A percentile compares a stretch with the other conserved stretches of the same genome.
phyloP scores from a whole-genome alignment of 2,797 vertebrate species.

The Urosaurus nigricauda region DNA sequence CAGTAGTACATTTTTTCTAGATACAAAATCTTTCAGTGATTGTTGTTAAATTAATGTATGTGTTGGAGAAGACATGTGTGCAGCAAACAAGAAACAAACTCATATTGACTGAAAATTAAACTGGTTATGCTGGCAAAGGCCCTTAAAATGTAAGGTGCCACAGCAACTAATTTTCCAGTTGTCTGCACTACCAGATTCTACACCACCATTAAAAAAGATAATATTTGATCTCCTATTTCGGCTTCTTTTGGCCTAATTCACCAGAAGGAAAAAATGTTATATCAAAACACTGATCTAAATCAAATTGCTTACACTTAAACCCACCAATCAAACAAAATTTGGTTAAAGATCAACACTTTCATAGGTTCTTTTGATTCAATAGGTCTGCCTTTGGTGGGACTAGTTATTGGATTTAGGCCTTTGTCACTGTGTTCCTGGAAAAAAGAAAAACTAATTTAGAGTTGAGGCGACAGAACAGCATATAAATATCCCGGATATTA shows the following conservation, averaged over 20 bases:
- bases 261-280: conserved; percentile 45
- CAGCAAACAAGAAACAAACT: conserved; percentile 3
- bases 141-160: conserved; percentile 57
- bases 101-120: not conserved
- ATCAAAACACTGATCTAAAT: not conserved
- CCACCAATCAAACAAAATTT: too few species aligned
- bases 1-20: not conserved
- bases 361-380: too few species aligned
- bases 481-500: not conserved
- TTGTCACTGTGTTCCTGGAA: conserved; percentile 24
- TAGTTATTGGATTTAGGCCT: too few species aligned
- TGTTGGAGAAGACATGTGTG: not conserved
- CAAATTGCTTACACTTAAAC: not conserved
- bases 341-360: too few species aligned
- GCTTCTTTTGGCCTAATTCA: conserved; percentile 47
- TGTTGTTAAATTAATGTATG: not conserved
- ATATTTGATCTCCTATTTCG: conserved; percentile 46
- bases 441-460: conserved; percentile 45
- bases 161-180: not conserved
- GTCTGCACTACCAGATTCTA: conserved; percentile 5
- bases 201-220: conserved; percentile 31
- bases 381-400: too few species aligned
- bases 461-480: conserved; percentile 6
- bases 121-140: not conserved
- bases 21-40: not conserved